Base-by-base conservation (phyloP, 64 coral and sea anemone species). In the Trachythela sp. region DNA sequence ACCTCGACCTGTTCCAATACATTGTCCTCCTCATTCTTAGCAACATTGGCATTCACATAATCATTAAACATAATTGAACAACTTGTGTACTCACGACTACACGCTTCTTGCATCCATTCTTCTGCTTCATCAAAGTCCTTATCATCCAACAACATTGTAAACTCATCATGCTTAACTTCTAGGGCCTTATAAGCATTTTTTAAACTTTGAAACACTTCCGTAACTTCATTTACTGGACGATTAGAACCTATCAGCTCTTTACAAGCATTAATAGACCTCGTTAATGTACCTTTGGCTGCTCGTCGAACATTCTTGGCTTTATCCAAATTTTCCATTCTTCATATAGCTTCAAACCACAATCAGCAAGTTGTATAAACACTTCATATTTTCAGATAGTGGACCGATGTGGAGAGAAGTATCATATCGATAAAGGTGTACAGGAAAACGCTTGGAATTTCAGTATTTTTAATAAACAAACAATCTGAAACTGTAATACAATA, bases 361-460 rank as follows among this genome's bases (percentile, higher is more conserved):
- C 84, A 85, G 84, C 42, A 85, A 85, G 84, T 85, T 38, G 2
- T 51, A 85, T 50, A 85, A 48, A 18, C 56, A 20, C 32, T 38
- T 2, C 0, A 85, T 36, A 85, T 85, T 85, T 85, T 85, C 84
- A 85, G 84, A 85, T 85, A 85, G 3, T 86, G 85, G 85, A 86
- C 85, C 49, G 22, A 42, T 86, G 85, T 86, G 85, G 85, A 86
- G 48, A 54, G 85, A 86, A 86, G 56, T 18, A 0, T 18, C 4
- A 45, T 26, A n/a, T 64, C 20, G 26, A 8, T 18, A 26, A n/a
- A 64, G 0, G 5, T 27, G 1, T 64, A 20, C 56, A 64, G 56
- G 56, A n/a, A 64, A 64, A 64, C 56, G 56, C 17, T 64, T 64
- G 56, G 56, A 64, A n/a, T 64, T 64, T 64, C 17, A 64, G n/a